Conservation (phyloP, 2,797 vertebrate genomes). For the Mus minutoides region DNA sequence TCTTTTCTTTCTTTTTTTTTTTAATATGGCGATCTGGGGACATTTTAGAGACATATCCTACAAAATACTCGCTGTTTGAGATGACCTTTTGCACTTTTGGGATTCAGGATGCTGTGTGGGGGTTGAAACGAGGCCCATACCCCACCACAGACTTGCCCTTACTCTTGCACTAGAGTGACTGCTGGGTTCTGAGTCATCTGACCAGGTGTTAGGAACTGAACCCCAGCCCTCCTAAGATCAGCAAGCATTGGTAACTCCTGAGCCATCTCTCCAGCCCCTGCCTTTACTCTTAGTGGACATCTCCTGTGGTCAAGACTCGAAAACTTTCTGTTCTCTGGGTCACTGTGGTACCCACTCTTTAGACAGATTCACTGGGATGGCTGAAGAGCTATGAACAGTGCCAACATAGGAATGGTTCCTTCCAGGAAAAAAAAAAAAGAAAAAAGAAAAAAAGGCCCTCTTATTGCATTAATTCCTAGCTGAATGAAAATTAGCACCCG, state of each 20-base stretch:
- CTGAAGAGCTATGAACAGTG: not conserved
- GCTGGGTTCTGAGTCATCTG: not conserved
- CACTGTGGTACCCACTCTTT: fast-evolving
- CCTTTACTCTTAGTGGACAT: not conserved
- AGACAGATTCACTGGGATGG: not conserved
- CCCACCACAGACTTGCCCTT: not conserved
- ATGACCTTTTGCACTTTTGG: not conserved
- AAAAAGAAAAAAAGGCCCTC: not conserved
- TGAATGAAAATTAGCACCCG: not conserved
- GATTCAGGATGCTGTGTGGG: not conserved
- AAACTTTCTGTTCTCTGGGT: not conserved
- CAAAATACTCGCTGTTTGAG: not conserved
- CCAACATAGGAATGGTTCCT: not conserved
- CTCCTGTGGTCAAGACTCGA: not conserved
- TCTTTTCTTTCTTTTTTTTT: not conserved
- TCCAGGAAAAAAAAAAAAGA: not conserved
- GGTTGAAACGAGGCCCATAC: not conserved
- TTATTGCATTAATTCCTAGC: not conserved
- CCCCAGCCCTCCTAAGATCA: not conserved
- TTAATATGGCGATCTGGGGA: not conserved
- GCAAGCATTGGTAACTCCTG: not conserved
- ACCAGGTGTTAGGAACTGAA: not conserved
- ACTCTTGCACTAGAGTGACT: not conserved
- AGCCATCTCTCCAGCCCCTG: not conserved
- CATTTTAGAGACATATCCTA: not conserved